These are phyloP conservation scores for Phalloptychus januarius DNA, from an alignment of 2,797 vertebrate species.

Conservation along the genomic window DNA sequence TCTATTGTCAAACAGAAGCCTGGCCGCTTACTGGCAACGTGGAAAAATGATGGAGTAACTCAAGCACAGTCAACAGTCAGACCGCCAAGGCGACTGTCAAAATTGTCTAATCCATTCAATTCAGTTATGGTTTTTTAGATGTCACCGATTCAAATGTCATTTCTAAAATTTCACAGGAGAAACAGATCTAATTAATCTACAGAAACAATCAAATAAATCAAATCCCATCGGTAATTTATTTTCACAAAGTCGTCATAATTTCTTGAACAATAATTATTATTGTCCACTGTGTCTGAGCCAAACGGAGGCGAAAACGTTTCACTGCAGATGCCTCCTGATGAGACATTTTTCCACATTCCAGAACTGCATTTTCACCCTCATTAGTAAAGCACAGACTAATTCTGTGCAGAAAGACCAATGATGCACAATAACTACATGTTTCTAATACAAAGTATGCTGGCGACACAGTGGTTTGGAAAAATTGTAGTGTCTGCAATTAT, in stretches of 20 bases:
- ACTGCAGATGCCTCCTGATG: neutral
- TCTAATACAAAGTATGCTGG: neutral
- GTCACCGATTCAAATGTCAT: neutral
- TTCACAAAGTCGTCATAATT: neutral
- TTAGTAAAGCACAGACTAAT: neutral
- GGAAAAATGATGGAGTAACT: neutral
- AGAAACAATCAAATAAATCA: neutral
- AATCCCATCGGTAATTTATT: neutral
- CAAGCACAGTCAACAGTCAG: neutral
- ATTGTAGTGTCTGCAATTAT: neutral
- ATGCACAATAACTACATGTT: neutral
- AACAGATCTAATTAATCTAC: neutral
- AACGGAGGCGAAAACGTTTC: neutral
- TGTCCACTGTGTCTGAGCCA: neutral
- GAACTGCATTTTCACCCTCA: neutral
- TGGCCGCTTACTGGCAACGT: neutral
- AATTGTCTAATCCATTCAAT: neutral
- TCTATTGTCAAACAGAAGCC: neutral
- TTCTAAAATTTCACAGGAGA: neutral
- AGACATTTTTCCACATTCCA: neutral
- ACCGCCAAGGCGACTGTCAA: neutral
- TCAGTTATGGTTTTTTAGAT: neutral
- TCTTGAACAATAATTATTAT: neutral
- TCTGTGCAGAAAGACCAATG: neutral
- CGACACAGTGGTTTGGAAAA: neutral